Evolutionary conservation across 2,113 vertebrate genomes (phyloP), one percentile per base, ranked within the genome.

Genomic region (Apaloderma vittatum): DNA sequence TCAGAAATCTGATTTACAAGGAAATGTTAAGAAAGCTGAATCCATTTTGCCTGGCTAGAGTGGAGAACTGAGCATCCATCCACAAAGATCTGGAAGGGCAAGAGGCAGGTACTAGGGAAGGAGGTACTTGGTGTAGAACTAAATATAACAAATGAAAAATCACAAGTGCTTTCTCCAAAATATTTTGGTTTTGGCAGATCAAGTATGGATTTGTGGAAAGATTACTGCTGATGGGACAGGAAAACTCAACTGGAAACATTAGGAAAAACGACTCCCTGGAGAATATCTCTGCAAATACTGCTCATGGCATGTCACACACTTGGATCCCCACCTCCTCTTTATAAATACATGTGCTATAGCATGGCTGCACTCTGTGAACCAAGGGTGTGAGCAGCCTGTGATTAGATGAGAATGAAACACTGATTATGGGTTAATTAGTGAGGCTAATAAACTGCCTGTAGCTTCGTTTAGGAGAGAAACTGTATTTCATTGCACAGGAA

Each of bases 341-440:
- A 95, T 97, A 97, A 97, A 97, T 97, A 95, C 58, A 75, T 27
- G 94, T 93, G 94, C 94, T 80, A 43, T 37, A 82, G 94, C 81
- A 75, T 49, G 80, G 85, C 84, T 93, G 96, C 92, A 49, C 65
- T 94, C 97, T 1, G 21, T 67, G 95, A 97, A 67, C 82, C 0
- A 0, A 97, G 96, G 84, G 91, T 63, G 90, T 88, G 87, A 97
- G 96, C 96, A 97, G 97, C 92, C 95, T 96, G 97, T 95, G 96
- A 98, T 97, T 95, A 97, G 94, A 96, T 89, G 93, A 96, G 96
- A 98, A 90, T 30, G 62, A 73, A 95, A 82, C 0, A 22, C 95
- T 98, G 97, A 97, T 97, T 97, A 97, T 95, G 89, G 95, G 95
- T 98, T 98, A 98, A 98, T 98, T 98, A 97, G 97, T 89, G 92